Percentiles rank a stretch among this genome's conserved stretches.
Evolutionary conservation across 2,888 invertebrate species (phyloP).

Genomic region (Sphaerophoria taeniata): DNA sequence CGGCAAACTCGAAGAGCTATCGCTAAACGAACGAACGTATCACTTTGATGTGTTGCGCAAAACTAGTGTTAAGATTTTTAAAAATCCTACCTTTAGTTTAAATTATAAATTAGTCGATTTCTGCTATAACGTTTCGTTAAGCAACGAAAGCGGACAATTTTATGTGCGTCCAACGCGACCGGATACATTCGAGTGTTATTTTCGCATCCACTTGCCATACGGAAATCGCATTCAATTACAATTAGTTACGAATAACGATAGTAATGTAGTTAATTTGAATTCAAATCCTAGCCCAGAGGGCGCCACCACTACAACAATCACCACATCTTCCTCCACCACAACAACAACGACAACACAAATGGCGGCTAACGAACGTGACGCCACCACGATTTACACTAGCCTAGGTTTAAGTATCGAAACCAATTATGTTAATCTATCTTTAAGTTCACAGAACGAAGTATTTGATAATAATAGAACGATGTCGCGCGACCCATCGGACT

Average conservation of each 20-base stretch:
- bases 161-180: conserved; percentile 85
- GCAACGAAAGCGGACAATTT: conserved; percentile 87
- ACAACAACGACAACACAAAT: conserved; percentile 53
- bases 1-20: conserved; percentile 89
- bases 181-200: conserved; percentile 86
- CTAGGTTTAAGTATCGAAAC: conserved; percentile 76
- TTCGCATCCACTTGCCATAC: conserved; percentile 88
- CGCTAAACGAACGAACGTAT: conserved; percentile 85
- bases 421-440: conserved; percentile 76
- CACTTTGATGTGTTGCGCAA: conserved; percentile 84
- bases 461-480: conserved; percentile 61
- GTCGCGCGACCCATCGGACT: conserved; percentile 37
- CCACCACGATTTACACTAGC: conserved; percentile 76
- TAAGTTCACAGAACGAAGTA: conserved; percentile 70
- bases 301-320: conserved; percentile 22
- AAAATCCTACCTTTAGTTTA: conserved; percentile 87
- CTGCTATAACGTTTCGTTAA: conserved; percentile 88
- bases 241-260: conserved; percentile 83
- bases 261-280: conserved; percentile 74
- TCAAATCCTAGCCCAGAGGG: conserved; percentile 30
- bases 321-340: conserved; percentile 53
- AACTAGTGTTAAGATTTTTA: conserved; percentile 85
- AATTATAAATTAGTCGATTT: conserved; percentile 88
- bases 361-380: conserved; percentile 57
- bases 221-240: conserved; percentile 86